These are phyloP conservation scores for Xestia xanthographa DNA, from an alignment of 2,888 invertebrate species.

Conservation along the genomic window DNA sequence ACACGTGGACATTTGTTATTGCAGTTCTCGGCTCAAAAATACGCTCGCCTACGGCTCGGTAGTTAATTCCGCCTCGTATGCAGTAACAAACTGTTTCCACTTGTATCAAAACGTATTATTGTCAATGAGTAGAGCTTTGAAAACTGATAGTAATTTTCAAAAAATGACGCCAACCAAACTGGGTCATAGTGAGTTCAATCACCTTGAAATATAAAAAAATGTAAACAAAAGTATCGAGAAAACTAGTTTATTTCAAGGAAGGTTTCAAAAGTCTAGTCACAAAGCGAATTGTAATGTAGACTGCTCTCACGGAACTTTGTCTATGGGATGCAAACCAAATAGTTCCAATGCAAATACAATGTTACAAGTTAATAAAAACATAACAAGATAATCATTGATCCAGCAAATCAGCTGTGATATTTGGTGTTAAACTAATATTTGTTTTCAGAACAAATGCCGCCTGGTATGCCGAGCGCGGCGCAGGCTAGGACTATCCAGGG, in stretches of 20 bases:
- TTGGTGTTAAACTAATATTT: not conserved
- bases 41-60: no score
- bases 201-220: not conserved
- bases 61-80: no score
- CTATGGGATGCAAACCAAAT: not conserved
- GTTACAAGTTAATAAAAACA: not conserved
- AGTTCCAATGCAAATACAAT: not conserved
- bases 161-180: not conserved
- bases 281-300: not conserved
- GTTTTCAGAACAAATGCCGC: slow-evolving; percentile 83
- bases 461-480: slow-evolving; percentile 87
- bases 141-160: not conserved
- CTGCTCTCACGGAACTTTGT: not conserved
- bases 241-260: not conserved
- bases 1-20: no score
- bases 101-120: no score
- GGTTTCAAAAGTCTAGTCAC: not conserved
- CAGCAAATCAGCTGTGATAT: not conserved
- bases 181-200: not conserved
- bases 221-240: not conserved
- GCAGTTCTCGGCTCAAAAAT: no score
- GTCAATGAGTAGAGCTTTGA: not conserved
- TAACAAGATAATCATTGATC: not conserved
- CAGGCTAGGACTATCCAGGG: slow-evolving; percentile 91
- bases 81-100: no score